A percentile compares a stretch with the other conserved stretches of the same genome.
phyloP scores from a whole-genome alignment of 2,113 vertebrate species.

The Varanus salvator region DNA sequence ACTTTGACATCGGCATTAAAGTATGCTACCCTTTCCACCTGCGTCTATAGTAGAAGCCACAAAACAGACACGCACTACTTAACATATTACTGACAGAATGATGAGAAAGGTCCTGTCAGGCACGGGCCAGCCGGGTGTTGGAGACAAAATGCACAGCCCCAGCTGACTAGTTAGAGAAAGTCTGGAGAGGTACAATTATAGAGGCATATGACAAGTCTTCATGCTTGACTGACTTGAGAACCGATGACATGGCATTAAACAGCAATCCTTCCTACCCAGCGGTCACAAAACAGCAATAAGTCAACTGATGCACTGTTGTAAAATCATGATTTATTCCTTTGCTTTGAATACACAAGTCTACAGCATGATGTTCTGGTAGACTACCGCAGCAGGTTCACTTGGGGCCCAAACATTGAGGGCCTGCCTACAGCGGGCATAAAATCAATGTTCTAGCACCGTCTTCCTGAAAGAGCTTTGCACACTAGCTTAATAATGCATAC shows the following conservation, averaged over 20 bases:
- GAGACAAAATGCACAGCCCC: slow-evolving; percentile 84
- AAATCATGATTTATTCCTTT: slow-evolving; percentile 95
- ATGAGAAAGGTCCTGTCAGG: slow-evolving; percentile 95
- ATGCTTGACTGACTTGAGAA: slow-evolving; percentile 88
- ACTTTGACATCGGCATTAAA: slow-evolving; percentile 75
- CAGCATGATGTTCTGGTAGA: slow-evolving; percentile 81
- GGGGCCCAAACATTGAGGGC: slow-evolving; percentile 76
- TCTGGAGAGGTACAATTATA: slow-evolving; percentile 91
- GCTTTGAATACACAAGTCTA: slow-evolving; percentile 84
- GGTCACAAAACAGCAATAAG: slow-evolving; percentile 94
- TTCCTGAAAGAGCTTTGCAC: slow-evolving; percentile 16
- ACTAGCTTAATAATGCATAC: slow-evolving; percentile 43
- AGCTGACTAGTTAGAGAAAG: slow-evolving; percentile 94
- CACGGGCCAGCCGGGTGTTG: slow-evolving; percentile 77
- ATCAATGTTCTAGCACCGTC: slow-evolving; percentile 52
- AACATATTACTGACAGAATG: slow-evolving; percentile 95
- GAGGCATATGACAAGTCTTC: slow-evolving; percentile 94
- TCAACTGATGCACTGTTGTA: slow-evolving; percentile 92
- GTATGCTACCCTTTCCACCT: slow-evolving; percentile 79
- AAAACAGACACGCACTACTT: slow-evolving; percentile 88
- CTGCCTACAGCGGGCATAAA: slow-evolving; percentile 81
- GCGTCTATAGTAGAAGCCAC: slow-evolving; percentile 79
- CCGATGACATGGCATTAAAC: slow-evolving; percentile 86
- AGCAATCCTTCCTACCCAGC: slow-evolving; percentile 83
- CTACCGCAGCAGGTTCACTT: slow-evolving; percentile 84